phyloP scores from a whole-genome alignment of 2,888 invertebrate species.

The Hypercompe scribonia region DNA sequence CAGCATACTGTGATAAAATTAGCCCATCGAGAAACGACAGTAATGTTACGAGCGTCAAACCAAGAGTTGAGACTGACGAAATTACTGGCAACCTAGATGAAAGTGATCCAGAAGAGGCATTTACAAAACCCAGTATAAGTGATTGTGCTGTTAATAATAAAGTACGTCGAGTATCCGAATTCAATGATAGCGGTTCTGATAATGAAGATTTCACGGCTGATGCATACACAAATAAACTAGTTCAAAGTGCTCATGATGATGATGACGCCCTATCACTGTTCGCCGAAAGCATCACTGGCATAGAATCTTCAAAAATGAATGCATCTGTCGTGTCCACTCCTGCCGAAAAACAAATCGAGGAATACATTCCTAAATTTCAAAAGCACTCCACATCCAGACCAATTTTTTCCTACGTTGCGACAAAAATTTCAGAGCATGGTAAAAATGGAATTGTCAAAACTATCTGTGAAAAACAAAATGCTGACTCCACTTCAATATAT shows the following conservation, averaged over 20 bases:
- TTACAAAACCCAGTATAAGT: conserved; percentile 19
- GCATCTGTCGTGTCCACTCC: conserved; percentile 33
- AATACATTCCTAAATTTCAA: conserved; percentile 64
- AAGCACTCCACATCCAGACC: conserved; percentile 33
- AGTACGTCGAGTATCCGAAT: conserved; percentile 10
- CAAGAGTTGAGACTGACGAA: not conserved
- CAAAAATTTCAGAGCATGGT: conserved; percentile 50
- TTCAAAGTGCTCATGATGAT: conserved; percentile 51
- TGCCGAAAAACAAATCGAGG: conserved; percentile 47
- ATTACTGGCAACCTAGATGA: not conserved
- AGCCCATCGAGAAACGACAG: not conserved
- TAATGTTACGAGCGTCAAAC: not conserved
- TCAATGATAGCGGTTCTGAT: conserved; percentile 13
- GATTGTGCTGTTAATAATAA: not conserved
- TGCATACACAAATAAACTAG: not conserved
- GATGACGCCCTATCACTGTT: conserved; percentile 76
- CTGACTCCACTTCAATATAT: conserved; percentile 69
- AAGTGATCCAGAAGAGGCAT: conserved; percentile 1
- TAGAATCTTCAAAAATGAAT: conserved; percentile 63
- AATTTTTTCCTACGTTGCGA: conserved; percentile 58
- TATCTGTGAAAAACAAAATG: conserved; percentile 70
- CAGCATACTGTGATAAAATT: not conserved
- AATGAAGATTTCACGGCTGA: conserved; percentile 9
- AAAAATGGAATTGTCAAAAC: conserved; percentile 31
- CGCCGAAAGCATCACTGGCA: conserved; percentile 75